A percentile compares a stretch with the other conserved stretches of the same genome.
Conservation (phyloP, 2,888 invertebrate genomes). For the Syrista parreyssii region DNA sequence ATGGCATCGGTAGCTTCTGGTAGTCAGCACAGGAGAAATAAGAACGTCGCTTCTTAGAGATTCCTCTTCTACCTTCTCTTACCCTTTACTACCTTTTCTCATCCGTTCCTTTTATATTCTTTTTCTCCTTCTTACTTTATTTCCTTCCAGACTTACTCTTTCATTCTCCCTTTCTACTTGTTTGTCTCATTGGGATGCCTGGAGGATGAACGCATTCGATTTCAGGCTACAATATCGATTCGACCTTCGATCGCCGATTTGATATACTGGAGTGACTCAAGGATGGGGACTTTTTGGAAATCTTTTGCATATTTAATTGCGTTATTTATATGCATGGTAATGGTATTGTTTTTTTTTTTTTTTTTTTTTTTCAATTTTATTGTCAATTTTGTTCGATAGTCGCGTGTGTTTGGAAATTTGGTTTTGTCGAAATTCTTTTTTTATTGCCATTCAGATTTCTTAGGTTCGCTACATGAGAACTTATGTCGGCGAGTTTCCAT, state of each 20-base stretch:
- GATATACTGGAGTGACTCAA: neutral
- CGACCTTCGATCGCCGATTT: slow-evolving; percentile 47
- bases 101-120: slow-evolving; percentile 21
- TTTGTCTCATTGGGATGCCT: slow-evolving; percentile 56
- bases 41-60: slow-evolving; percentile 28
- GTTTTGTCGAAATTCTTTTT: neutral
- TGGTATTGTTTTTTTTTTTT: neutral
- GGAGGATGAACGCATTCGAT: slow-evolving; percentile 60
- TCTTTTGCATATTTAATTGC: neutral
- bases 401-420: too few relatives aligned
- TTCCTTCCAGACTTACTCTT: slow-evolving; percentile 20
- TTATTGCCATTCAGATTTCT: neutral
- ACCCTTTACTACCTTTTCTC: slow-evolving; percentile 6
- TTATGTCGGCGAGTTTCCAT: neutral
- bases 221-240: slow-evolving; percentile 46
- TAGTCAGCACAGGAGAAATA: slow-evolving; percentile 50
- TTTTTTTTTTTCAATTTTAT: neutral
- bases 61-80: slow-evolving; percentile 23
- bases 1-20: slow-evolving; percentile 46
- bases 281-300: neutral
- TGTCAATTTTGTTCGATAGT: neutral
- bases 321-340: neutral
- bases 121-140: slow-evolving; percentile 29
- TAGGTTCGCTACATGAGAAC: neutral
- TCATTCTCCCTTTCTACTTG: slow-evolving; percentile 11